Percentiles rank a stretch among this genome's conserved stretches.
phyloP scores from a whole-genome alignment of 2,113 vertebrate species.

The Lophura nycthemera region DNA sequence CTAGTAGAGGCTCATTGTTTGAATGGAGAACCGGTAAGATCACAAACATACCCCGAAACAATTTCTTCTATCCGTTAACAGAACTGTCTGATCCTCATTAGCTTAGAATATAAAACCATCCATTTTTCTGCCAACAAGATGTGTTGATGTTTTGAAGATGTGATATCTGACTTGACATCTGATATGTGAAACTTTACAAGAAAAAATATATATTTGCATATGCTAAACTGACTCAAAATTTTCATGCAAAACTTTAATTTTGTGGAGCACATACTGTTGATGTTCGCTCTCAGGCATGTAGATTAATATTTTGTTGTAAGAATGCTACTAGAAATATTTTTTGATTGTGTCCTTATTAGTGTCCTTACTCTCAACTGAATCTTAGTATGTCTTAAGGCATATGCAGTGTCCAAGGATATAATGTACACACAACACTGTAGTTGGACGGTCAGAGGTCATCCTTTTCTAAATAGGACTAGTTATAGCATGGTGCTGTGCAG shows the following conservation, averaged over 20 bases:
- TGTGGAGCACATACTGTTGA: neutral
- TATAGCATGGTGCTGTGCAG: neutral
- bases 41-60: neutral
- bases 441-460: neutral
- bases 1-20: constrained; percentile 90
- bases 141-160: neutral
- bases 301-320: neutral
- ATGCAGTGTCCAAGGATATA: fast-evolving
- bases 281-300: neutral
- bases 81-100: neutral
- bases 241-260: neutral
- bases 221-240: neutral
- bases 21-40: constrained; percentile 90
- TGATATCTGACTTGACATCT: neutral
- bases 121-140: neutral
- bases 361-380: neutral
- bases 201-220: neutral
- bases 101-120: neutral
- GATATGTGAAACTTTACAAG: neutral
- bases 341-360: neutral
- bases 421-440: fast-evolving
- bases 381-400: neutral
- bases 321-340: neutral
- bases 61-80: neutral
- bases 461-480: neutral